Conservation (phyloP, 2,797 vertebrate genomes). For the Amblyopsis hoosieri region DNA sequence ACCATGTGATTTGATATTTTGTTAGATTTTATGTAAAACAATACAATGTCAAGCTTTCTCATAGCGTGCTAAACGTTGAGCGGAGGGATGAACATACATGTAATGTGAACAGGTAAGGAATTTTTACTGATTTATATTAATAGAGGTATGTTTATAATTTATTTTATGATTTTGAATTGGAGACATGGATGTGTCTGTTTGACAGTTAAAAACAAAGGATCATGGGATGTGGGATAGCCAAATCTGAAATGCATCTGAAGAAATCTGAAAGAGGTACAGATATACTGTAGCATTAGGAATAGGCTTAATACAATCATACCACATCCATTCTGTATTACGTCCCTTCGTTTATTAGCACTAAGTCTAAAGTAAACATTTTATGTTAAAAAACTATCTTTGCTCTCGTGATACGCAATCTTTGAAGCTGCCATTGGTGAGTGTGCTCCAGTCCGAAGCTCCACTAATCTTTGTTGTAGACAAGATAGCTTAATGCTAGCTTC, state of each 20-base stretch:
- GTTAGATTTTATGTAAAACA: no score
- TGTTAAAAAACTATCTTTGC: neutral
- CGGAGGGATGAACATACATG: conserved; percentile 25
- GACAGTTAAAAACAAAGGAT: conserved; percentile 49
- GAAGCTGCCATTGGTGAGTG: conserved; percentile 78
- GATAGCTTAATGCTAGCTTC: no score
- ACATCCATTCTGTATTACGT: neutral
- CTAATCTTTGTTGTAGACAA: neutral
- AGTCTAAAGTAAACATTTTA: neutral
- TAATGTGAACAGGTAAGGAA: conserved; percentile 53
- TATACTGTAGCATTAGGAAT: no score
- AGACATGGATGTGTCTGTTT: conserved; percentile 10
- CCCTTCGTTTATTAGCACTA: neutral
- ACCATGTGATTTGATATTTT: no score
- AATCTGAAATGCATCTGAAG: conserved; percentile 61
- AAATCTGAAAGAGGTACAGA: conserved; percentile 78
- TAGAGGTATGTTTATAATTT: neutral
- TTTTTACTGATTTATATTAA: neutral
- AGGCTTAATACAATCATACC: no score
- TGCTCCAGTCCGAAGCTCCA: conserved; percentile 1
- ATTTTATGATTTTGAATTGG: neutral
- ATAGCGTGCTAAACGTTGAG: conserved; percentile 27
- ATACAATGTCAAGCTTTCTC: conserved; percentile 4
- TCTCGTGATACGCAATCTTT: conserved; percentile 20
- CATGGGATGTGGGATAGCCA: conserved; percentile 86